These are phyloP conservation scores for Cephus rjabovi DNA, from an alignment of 2,888 invertebrate species.

Conservation along the genomic window DNA sequence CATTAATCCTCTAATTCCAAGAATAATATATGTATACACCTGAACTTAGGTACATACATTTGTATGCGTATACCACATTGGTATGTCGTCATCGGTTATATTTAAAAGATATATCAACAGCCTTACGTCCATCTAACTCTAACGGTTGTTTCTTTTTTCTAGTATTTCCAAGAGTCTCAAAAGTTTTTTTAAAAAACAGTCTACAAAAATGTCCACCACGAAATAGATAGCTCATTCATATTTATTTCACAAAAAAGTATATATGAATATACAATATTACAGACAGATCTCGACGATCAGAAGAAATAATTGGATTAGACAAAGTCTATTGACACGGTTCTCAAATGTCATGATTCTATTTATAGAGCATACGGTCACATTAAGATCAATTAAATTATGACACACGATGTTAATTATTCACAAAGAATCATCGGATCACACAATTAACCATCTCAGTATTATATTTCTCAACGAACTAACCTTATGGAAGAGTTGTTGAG, in stretches of 20 bases:
- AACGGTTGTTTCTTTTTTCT: not conserved
- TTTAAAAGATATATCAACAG: not conserved
- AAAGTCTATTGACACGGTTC: not conserved
- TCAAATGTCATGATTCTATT: not conserved
- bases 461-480: constrained; percentile 35
- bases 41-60: not conserved
- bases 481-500: constrained; percentile 27
- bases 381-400: not conserved
- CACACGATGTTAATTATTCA: not conserved
- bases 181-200: not conserved
- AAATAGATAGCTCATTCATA: not conserved
- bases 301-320: not conserved
- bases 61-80: not conserved
- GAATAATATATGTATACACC: not conserved
- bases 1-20: not conserved
- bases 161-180: not conserved
- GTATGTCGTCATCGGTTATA: not conserved
- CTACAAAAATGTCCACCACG: not conserved
- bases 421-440: not conserved
- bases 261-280: too few relatives aligned
- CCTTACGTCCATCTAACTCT: not conserved
- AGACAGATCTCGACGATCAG: not conserved
- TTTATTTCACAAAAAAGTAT: not conserved
- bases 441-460: not conserved
- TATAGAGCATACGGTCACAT: not conserved